phyloP scores from a whole-genome alignment of 64 coral and sea anemone species.

The Pachyseris speciosa region DNA sequence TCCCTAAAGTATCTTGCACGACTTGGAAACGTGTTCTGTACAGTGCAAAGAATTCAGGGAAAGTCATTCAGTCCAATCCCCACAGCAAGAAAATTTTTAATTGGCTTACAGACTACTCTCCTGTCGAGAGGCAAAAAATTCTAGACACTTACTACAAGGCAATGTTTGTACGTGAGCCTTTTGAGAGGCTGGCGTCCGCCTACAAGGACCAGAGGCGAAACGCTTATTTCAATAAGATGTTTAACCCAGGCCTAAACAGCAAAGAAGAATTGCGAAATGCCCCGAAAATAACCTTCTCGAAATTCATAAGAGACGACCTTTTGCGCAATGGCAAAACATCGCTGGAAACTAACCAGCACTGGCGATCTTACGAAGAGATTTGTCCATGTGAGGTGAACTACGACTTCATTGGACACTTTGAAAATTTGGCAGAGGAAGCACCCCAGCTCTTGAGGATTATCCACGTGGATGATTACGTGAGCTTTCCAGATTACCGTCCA shows the following conservation, averaged over 20 bases:
- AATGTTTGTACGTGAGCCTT: slow-evolving; percentile 35
- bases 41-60: neutral
- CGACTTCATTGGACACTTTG: slow-evolving; percentile 47
- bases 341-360: neutral
- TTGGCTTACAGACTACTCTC: slow-evolving; percentile 6
- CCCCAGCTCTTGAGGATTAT: neutral
- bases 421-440: slow-evolving; percentile 4
- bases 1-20: slow-evolving; percentile 24
- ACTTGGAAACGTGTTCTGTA: slow-evolving; percentile 14
- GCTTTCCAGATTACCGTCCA: neutral
- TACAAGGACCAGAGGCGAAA: neutral
- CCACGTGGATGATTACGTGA: neutral
- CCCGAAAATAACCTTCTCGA: neutral
- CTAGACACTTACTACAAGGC: slow-evolving; percentile 19
- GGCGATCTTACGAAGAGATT: slow-evolving; percentile 30
- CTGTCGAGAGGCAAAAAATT: neutral
- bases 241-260: neutral
- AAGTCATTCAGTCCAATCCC: neutral
- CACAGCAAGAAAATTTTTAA: neutral
- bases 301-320: slow-evolving; percentile 2
- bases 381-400: slow-evolving; percentile 32
- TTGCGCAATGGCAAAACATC: neutral
- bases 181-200: slow-evolving; percentile 28
- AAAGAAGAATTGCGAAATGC: neutral
- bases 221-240: neutral